Conservation (phyloP, 2,888 invertebrate species). For the Sepioteuthis lessoniana region DNA sequence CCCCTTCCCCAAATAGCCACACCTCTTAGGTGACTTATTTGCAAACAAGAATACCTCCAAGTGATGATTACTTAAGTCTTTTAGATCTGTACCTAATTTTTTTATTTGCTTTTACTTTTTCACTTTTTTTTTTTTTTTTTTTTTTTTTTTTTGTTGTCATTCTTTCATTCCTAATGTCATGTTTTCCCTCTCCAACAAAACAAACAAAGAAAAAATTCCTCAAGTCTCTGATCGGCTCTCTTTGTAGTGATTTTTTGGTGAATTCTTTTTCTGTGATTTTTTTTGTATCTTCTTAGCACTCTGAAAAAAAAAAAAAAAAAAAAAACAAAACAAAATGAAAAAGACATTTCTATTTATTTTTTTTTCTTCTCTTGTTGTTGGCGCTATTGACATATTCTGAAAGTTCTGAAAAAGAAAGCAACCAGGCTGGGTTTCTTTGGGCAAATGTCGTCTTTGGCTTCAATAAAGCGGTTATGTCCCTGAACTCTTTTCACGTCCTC, state of each 20-base stretch:
- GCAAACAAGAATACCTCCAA: constrained; percentile 23
- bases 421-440: not conserved
- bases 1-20: constrained; percentile 16
- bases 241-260: constrained; percentile 7
- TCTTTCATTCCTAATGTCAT: not conserved
- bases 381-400: not conserved
- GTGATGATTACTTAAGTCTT: constrained; percentile 33
- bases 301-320: not conserved
- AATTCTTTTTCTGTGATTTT: not conserved
- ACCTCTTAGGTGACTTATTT: constrained; percentile 33
- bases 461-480: constrained; percentile 8
- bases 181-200: not conserved
- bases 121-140: not conserved
- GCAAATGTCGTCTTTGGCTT: constrained; percentile 33
- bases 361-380: not conserved
- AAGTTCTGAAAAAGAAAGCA: not conserved
- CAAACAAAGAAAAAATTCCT: not conserved
- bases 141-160: not conserved
- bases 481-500: constrained; percentile 21
- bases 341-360: too few species aligned
- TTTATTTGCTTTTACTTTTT: too few species aligned
- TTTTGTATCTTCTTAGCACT: not conserved
- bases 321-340: too few species aligned
- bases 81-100: not conserved
- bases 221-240: constrained; percentile 23